Conservation (phyloP, 2,113 vertebrate genomes). For the Silurus meridionalis region DNA sequence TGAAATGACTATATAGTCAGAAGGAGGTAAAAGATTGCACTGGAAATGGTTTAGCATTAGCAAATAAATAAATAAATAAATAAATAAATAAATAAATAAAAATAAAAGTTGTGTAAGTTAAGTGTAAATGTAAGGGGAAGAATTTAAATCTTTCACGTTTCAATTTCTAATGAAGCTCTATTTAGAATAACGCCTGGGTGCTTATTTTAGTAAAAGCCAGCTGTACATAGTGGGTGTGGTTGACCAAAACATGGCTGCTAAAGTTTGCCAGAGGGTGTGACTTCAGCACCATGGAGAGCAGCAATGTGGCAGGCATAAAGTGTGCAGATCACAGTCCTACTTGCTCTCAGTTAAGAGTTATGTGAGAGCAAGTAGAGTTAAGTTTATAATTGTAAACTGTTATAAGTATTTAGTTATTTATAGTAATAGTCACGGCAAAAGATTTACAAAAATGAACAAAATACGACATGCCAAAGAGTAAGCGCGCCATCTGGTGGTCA, state of each 20-base stretch:
- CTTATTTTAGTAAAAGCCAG: not conserved
- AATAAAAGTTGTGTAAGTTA: too few relatives aligned
- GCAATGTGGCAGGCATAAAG: not conserved
- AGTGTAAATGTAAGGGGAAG: not conserved
- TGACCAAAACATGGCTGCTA: not conserved
- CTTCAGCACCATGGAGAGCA: conserved; percentile 30
- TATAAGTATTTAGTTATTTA: not conserved
- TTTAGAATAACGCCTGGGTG: not conserved
- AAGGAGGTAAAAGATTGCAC: not conserved
- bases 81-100: too few relatives aligned
- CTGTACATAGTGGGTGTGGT: not conserved
- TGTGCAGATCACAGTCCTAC: not conserved
- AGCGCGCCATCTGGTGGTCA: conserved; percentile 37
- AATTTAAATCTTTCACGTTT: not conserved
- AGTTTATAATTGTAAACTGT: not conserved
- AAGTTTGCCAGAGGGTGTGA: not conserved
- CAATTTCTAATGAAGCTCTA: not conserved
- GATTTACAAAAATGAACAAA: not conserved
- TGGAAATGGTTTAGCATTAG: not conserved
- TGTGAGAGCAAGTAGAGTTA: too few relatives aligned
- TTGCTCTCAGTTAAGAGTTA: not conserved
- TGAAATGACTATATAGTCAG: not conserved
- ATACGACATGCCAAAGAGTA: conserved; percentile 1
- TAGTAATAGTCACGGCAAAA: not conserved
- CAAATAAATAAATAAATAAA: too few relatives aligned